Base-by-base conservation (phyloP, 2,797 vertebrate species). In the Melanotaenia maccullochi region DNA sequence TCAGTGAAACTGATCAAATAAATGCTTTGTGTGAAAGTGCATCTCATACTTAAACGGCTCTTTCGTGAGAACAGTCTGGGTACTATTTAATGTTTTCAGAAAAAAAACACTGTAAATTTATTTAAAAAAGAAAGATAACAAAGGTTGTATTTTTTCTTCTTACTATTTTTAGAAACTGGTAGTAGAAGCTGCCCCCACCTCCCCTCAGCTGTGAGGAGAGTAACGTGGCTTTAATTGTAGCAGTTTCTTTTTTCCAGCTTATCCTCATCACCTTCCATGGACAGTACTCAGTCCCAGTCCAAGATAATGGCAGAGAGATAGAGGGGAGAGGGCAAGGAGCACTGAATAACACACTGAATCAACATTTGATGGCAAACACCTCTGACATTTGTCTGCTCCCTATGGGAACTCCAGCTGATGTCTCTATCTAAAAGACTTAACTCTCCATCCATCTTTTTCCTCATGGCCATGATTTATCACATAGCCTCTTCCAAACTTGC, bases 281-380 rank as follows among this genome's bases (percentile, higher is more conserved):
- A 52, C 49, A 52, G n/a, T 11, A 2, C 0, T 52, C 22, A 24
- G 47, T 49, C 47, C 22, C 12, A 24, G n/a, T 24, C 8, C 49
- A 4, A 54, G 22, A 12, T 24, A 24, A 25, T 5, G 12, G 51
- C 51, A 13, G 24, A 14, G 9, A 51, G 47, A 51, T 51, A 9
- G n/a, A 1, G 5, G 47, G 5, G 51, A 66, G 77, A 32, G 25
- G n/a, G 42, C 60, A 32, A n/a, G 42, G 3, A 30, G 25, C 9
- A 20, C 4, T 3, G 16, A 20, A 32, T 49, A 62, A 62, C 60
- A 30, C 6, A 54, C 51, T 25, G 22, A 54, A 12, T n/a, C 28
- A n/a, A n/a, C 60, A n/a, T 30, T 38, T 42, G 22, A 61, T 28
- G 22, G 7, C 60, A 62, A 62, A 62, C 60, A 13, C 60, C 60